A percentile compares a stretch with the other conserved stretches of the same genome.
These are phyloP conservation scores for Hystrix cristata DNA, from an alignment of 2,113 vertebrate species.

Conservation along the genomic window DNA sequence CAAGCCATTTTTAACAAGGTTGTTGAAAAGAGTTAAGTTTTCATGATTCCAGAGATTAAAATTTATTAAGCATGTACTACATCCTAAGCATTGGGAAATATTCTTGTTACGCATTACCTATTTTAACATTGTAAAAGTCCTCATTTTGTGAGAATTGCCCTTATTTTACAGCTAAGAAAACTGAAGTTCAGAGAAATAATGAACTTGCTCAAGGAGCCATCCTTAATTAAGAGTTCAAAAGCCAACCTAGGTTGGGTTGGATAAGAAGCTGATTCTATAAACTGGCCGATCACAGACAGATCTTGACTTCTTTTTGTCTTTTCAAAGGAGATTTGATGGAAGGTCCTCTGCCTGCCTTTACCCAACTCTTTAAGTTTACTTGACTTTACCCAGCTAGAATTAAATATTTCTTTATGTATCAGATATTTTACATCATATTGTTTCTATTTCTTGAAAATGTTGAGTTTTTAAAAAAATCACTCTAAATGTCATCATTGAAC, in stretches of 20 bases:
- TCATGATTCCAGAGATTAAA: not conserved
- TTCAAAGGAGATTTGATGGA: not conserved
- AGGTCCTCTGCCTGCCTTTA: not conserved
- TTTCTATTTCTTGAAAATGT: constrained; percentile 29
- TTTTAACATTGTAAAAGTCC: not conserved
- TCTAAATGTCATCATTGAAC: not conserved
- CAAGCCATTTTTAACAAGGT: not conserved
- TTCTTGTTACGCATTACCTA: not conserved
- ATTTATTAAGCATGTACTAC: not conserved
- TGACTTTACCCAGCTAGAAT: not conserved
- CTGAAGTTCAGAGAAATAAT: not conserved
- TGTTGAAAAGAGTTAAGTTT: not conserved
- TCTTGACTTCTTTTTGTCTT: not conserved
- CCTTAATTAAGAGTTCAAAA: not conserved
- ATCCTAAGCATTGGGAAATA: not conserved
- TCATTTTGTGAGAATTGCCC: not conserved
- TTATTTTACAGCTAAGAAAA: constrained; percentile 47
- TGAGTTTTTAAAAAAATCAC: not conserved
- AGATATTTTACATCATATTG: not conserved
- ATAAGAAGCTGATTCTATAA: not conserved
- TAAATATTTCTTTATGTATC: not conserved
- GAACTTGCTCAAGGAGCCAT: not conserved
- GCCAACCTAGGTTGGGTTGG: not conserved
- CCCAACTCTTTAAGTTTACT: not conserved
- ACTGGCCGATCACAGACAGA: not conserved